Evolutionary conservation across 2,888 invertebrate species (phyloP).

Genomic region (Dioctria rufipes): DNA sequence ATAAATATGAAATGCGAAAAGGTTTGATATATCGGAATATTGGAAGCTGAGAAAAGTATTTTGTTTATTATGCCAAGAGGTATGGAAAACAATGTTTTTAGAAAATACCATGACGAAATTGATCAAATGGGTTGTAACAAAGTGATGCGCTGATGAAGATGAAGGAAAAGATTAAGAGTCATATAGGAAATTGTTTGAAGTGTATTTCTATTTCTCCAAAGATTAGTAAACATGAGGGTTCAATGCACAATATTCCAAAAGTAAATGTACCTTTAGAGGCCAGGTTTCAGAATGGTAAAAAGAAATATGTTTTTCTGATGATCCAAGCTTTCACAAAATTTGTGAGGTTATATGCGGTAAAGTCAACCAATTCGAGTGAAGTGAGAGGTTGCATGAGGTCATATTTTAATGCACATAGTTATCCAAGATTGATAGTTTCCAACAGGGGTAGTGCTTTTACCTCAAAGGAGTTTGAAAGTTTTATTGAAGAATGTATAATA

Average conservation of each 20-base stretch:
- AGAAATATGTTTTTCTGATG: constrained; percentile 25
- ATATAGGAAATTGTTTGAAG: constrained; percentile 38
- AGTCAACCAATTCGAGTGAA: neutral
- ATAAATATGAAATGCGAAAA: too few species aligned
- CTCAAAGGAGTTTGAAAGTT: neutral
- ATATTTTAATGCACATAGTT: neutral
- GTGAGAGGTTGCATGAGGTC: neutral
- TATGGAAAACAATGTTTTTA: too few species aligned
- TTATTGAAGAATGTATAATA: too few species aligned
- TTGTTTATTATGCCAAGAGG: too few species aligned
- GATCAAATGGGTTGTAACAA: too few species aligned
- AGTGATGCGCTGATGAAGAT: constrained; percentile 28
- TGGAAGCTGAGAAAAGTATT: too few species aligned
- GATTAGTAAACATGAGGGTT: neutral
- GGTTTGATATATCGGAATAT: too few species aligned
- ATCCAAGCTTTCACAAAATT: constrained; percentile 19
- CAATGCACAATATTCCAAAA: constrained; percentile 25
- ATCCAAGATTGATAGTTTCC: neutral
- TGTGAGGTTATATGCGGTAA: constrained; percentile 5
- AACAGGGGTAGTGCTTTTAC: neutral
- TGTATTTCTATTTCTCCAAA: constrained; percentile 3
- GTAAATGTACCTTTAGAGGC: neutral
- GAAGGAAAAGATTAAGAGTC: constrained; percentile 42
- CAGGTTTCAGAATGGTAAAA: too few species aligned
- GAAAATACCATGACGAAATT: too few species aligned